Evolutionary conservation across 2,113 vertebrate genomes (phyloP).

Genomic region (Hypanus sabinus): DNA sequence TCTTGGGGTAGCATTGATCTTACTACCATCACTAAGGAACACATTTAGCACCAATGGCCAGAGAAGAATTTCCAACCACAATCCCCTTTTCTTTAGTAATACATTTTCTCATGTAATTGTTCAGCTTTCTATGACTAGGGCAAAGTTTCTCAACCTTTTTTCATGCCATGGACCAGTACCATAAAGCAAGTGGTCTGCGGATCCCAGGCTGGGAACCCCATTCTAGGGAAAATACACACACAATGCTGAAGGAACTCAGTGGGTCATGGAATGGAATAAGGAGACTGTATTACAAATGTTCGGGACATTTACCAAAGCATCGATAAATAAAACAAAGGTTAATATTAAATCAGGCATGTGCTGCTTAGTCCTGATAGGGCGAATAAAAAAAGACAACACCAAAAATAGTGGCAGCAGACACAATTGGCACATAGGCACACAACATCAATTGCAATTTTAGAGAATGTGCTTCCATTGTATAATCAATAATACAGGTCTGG

Average conservation of each 20-base stretch:
- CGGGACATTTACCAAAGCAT: neutral
- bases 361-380: too few species aligned
- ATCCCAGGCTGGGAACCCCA: too few species aligned
- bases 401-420: neutral
- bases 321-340: slow-evolving; percentile 1
- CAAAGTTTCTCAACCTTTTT: neutral
- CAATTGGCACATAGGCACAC: neutral
- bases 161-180: too few species aligned
- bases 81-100: neutral
- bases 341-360: neutral
- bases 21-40: too few species aligned
- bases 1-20: too few species aligned
- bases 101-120: neutral
- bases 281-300: neutral
- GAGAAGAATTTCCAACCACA: too few species aligned
- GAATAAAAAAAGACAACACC: neutral
- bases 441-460: neutral
- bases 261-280: too few species aligned
- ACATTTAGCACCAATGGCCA: too few species aligned
- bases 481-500: neutral
- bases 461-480: neutral
- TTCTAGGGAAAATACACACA: too few species aligned
- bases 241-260: too few species aligned
- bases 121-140: neutral
- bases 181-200: too few species aligned